Evolutionary conservation across 2,888 invertebrate species (phyloP).

Genomic region (Orthonychiurus folsomi): DNA sequence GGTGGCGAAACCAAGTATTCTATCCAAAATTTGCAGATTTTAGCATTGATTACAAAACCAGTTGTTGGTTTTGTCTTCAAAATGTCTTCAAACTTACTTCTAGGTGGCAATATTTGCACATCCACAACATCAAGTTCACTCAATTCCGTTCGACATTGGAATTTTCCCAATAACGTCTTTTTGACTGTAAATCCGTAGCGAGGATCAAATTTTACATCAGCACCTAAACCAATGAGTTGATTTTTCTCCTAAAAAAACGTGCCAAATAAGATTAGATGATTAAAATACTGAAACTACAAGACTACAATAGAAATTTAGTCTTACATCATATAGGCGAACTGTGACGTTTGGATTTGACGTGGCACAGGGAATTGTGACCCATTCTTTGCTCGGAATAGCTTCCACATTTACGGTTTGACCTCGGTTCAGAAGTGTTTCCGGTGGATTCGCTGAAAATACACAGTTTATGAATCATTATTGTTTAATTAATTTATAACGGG

Average conservation of each 20-base stretch:
- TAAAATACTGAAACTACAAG: too few relatives aligned
- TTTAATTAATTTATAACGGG: background rate
- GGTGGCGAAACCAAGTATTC: background rate
- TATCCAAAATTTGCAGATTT: too few relatives aligned
- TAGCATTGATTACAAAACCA: too few relatives aligned
- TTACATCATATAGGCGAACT: slow-evolving; percentile 9
- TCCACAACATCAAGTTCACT: slow-evolving; percentile 7
- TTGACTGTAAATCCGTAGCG: slow-evolving; percentile 1
- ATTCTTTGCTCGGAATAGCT: slow-evolving; percentile 7
- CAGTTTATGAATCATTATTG: background rate
- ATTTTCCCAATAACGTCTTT: background rate
- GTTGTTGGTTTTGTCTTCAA: too few relatives aligned
- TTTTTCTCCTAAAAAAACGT: too few relatives aligned
- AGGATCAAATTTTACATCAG: slow-evolving; percentile 8
- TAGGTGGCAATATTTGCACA: slow-evolving; percentile 4
- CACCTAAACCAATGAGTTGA: too few relatives aligned
- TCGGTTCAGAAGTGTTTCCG: slow-evolving; percentile 23
- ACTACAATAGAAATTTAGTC: too few relatives aligned
- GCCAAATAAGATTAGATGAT: too few relatives aligned
- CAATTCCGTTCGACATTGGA: slow-evolving; percentile 7
- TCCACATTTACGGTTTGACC: slow-evolving; percentile 18
- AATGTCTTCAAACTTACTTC: background rate
- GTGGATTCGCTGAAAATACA: slow-evolving; percentile 21
- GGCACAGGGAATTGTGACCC: slow-evolving; percentile 25
- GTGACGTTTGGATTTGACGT: slow-evolving; percentile 23